Evolutionary conservation across 2,797 vertebrate genomes (phyloP).

Genomic region (Eidolon dupreanum): DNA sequence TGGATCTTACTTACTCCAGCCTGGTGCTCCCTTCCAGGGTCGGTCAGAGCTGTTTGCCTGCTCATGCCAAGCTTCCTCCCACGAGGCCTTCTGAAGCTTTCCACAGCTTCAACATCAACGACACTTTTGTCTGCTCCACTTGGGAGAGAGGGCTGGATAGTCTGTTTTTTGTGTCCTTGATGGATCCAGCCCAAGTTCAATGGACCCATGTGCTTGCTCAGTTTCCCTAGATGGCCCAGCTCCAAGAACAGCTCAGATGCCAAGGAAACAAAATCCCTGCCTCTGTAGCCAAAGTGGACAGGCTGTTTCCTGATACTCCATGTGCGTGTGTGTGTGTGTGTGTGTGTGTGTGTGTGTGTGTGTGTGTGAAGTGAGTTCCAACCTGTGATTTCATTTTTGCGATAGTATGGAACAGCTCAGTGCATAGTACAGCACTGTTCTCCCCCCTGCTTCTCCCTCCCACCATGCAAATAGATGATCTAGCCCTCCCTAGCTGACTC

Average conservation of each 20-base stretch:
- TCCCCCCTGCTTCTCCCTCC: background rate
- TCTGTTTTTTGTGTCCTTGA: conserved; percentile 69
- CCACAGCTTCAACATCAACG: conserved; percentile 46
- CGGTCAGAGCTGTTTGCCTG: background rate
- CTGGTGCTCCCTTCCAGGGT: background rate
- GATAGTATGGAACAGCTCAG: background rate
- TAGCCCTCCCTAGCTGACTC: background rate
- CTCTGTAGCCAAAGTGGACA: conserved; percentile 46
- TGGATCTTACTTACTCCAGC: background rate
- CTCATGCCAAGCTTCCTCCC: conserved; percentile 57
- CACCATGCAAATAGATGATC: background rate
- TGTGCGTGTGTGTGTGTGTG: background rate
- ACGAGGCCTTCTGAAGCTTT: background rate
- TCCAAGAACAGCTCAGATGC: conserved; percentile 68
- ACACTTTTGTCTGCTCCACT: conserved; percentile 59
- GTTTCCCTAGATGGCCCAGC: conserved; percentile 57
- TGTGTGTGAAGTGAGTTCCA: background rate
- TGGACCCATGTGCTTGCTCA: conserved; percentile 51
- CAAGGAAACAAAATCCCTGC: conserved; percentile 63
- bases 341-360: background rate
- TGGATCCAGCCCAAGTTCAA: conserved; percentile 66
- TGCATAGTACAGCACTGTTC: background rate
- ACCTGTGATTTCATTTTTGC: background rate
- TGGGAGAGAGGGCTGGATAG: conserved; percentile 33
- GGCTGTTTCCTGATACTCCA: conserved; percentile 28